Percentiles rank a stretch among this genome's conserved stretches.
phyloP scores from a whole-genome alignment of 2,797 vertebrate species.

The Neosalanx taihuensis region DNA sequence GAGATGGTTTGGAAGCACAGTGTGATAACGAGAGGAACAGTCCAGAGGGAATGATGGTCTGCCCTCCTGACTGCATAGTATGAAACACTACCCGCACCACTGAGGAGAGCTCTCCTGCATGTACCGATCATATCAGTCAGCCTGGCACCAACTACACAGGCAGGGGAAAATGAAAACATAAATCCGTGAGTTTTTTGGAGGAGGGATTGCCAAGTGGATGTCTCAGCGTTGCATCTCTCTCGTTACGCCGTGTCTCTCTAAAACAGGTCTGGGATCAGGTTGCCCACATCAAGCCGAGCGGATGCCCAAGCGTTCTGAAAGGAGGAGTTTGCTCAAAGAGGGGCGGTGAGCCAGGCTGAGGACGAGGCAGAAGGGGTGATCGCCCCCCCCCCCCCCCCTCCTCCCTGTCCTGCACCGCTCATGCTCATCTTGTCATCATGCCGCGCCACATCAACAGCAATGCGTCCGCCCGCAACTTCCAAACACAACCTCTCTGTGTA shows the following conservation, averaged over 20 bases:
- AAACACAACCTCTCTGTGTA: constrained; percentile 40
- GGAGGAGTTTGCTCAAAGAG: no score
- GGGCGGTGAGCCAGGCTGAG: no score
- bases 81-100: constrained; percentile 30
- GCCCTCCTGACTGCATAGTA: constrained; percentile 51
- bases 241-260: no score
- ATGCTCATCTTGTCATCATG: no score
- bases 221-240: no score
- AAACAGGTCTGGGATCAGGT: no score
- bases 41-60: constrained; percentile 51
- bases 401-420: constrained; percentile 27
- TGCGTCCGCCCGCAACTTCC: constrained; percentile 19
- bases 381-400: constrained; percentile 2
- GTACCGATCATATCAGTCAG: constrained; percentile 37
- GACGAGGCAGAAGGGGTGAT: no score
- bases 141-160: background rate
- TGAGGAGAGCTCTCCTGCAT: constrained; percentile 25
- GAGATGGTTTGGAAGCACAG: constrained; percentile 41
- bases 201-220: no score
- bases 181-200: no score
- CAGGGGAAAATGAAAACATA: no score
- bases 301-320: no score
- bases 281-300: no score
- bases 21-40: constrained; percentile 35
- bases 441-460: constrained; percentile 25